Base-by-base conservation (phyloP, 23 tunicate species). In the Styela clava region DNA sequence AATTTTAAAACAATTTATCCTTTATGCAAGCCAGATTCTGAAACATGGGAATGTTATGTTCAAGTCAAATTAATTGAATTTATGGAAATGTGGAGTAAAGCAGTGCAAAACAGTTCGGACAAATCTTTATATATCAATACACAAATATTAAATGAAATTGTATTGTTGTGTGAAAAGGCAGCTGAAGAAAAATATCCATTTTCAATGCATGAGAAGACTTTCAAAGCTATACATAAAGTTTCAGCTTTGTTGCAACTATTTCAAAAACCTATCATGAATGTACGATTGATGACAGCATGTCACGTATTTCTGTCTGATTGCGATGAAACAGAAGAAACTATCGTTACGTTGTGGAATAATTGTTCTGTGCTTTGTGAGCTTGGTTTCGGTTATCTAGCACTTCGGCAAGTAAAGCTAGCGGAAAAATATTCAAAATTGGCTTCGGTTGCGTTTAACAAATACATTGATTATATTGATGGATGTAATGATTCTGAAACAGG, bases 341-440 rank as follows among this genome's bases (percentile, higher is more conserved):
- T 44, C 56, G 9, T 5, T 7, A 44, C 56, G 9, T 44, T 44
- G 52, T 52, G 28, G 30, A 52, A 76, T 76, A 35, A 16, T 20
- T 76, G 81, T 25, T 76, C 65, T 52, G 0, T 44, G 16, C 31
- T 76, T 25, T 76, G 81, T 24, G 77, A 71, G 29, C 27, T 71
- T 21, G 77, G 35, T 3, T 27, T 16, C 3, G 32, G 35, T 3
- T 71, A 27, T 32, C 23, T 71, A 3, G 32, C 34, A 9, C 31
- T 76, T 21, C n/a, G 24, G 33, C 81, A 35, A 29, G 30, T 24
- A 1, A 25, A 23, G 9, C 12, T 2, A 9, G 81, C 81, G 26
- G 64, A 76, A 76, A 51, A 76, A 35, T 44, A 76, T 34, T 65
- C 65, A 33, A 31, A 76, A 28, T 27, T 23, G 33, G 81, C 81